Conservation (phyloP, 2,888 invertebrate genomes). For the Shargacucullia verbasci region DNA sequence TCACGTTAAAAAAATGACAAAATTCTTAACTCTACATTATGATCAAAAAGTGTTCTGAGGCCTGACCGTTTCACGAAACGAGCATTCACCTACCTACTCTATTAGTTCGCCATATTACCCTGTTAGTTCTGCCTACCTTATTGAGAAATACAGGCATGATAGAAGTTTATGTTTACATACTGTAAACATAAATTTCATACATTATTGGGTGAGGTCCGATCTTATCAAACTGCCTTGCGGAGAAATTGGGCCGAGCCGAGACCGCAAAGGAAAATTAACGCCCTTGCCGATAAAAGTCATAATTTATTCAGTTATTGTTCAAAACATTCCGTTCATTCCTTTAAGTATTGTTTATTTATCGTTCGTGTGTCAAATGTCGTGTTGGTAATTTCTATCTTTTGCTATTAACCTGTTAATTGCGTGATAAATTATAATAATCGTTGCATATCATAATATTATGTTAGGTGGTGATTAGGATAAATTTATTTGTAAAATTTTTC, state of each 20-base stretch:
- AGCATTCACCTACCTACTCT: no score
- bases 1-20: no score
- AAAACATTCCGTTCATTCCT: slow-evolving; percentile 47
- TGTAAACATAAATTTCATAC: no score
- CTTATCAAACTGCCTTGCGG: slow-evolving; percentile 6
- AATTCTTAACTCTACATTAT: no score
- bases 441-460: neutral
- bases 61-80: no score
- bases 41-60: no score
- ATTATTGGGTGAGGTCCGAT: neutral
- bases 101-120: no score
- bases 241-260: slow-evolving; percentile 5
- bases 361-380: slow-evolving; percentile 5
- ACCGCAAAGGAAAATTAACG: slow-evolving; percentile 29
- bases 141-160: no score
- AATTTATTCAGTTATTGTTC: slow-evolving; percentile 30
- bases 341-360: slow-evolving; percentile 19
- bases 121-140: no score
- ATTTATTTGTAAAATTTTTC: no score
- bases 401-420: neutral
- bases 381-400: neutral
- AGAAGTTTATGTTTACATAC: no score
- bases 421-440: slow-evolving; percentile 2
- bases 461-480: neutral
- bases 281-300: slow-evolving; percentile 44